Base-by-base conservation (phyloP, 37 sponge, comb jelly and placozoan genomes). In the Eunapius fragilis region DNA sequence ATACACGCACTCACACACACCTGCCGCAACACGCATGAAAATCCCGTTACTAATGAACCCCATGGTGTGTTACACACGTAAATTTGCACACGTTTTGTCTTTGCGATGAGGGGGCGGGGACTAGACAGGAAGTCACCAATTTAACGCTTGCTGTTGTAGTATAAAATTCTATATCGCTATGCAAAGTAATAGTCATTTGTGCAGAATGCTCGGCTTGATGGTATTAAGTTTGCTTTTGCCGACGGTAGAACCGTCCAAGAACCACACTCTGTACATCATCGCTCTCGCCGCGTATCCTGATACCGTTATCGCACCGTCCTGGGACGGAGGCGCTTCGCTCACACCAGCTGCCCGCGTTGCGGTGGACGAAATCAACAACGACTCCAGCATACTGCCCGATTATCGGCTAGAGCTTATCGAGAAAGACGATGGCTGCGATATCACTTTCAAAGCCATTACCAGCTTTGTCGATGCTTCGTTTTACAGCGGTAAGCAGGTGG, bases 401-500 rank as follows among this genome's bases (percentile, higher is more conserved):
- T 58, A 58, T 19, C 58, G 58, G 58, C 58, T 58, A 19, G 58
- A 41, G 6, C 41, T 41, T 6, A 3, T 41, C 41, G 41, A 41
- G 41, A 41, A 6, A 41, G 41, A 41, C 41, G 41, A 41, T 41
- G 41, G 58, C 22, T 58, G 58, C 22, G 58, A 58, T 17, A 58
- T 58, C 58, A 58, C 58, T 10, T 58, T 58, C 58, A 58, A 58
- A 58, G 58, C 58, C 17, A 19, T 58, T 19, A 58, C 58, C 58
- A 58, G 58, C 58, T 58, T 58, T 17, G 17, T 58, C 22, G 58
- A 58, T 1, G 14, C 19, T 58, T 58, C 58, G 19, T 58, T 58
- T 19, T 58, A 58, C 58, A 58, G 58, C 17, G 58, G 22, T 17
- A 76, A 77, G 70, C 77, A 49, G 69, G 78, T 87, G 7, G 87